phyloP scores from a whole-genome alignment of 2,113 vertebrate species.

The Bostrychus sinensis region DNA sequence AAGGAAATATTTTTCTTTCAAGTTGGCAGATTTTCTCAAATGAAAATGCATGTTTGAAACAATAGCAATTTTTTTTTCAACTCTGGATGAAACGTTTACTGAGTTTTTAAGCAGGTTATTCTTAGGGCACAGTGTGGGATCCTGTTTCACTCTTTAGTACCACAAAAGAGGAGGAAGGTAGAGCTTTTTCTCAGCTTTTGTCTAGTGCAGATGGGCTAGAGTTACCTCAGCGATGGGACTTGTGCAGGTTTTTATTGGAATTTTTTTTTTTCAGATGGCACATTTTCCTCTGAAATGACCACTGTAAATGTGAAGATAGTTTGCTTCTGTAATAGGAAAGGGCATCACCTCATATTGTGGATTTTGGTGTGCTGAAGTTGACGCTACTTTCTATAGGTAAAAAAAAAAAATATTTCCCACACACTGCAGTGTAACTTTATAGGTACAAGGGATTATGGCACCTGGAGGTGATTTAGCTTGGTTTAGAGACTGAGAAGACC shows the following conservation, averaged over 20 bases:
- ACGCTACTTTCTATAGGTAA: conserved; percentile 51
- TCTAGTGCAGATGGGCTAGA: conserved; percentile 67
- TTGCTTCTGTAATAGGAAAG: conserved; percentile 48
- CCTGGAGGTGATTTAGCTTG: conserved; percentile 66
- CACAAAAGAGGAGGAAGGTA: conserved; percentile 66
- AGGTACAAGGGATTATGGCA: conserved; percentile 67
- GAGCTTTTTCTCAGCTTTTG: conserved; percentile 71
- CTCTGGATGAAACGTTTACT: conserved; percentile 25
- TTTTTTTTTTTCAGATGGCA: conserved; percentile 47
- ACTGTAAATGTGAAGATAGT: conserved; percentile 49
- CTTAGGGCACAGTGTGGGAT: conserved; percentile 56
- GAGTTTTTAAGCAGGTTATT: conserved; percentile 49
- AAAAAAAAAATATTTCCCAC: conserved; percentile 71
- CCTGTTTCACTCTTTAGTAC: conserved; percentile 66
- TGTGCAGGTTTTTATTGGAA: conserved; percentile 54
- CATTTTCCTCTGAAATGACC: conserved; percentile 61
- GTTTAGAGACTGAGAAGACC: conserved; percentile 61
- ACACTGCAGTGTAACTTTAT: conserved; percentile 73
- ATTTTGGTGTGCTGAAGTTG: conserved; percentile 47
- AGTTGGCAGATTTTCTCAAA: not conserved
- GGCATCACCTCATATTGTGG: conserved; percentile 62
- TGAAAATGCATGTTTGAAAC: not conserved
- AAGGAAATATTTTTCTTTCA: no score
- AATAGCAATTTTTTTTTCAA: not conserved
- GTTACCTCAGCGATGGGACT: conserved; percentile 71